Evolutionary conservation across 2,888 invertebrate genomes (phyloP), one percentile per base, ranked within the genome.

Genomic region (Tachina fera): DNA sequence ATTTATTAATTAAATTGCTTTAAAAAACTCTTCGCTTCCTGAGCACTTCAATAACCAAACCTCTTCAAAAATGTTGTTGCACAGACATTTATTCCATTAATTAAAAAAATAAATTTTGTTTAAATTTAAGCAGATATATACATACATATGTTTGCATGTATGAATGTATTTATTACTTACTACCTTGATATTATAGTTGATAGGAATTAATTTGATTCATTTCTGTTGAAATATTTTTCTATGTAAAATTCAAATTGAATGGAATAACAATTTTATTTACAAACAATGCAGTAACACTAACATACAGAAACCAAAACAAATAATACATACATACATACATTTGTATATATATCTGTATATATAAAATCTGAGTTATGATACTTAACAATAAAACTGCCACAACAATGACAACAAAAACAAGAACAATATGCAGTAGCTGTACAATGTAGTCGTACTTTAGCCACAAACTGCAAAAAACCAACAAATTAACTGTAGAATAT

Each of bases 401-500:
- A 65, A 60, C 58, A 60, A 43, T 60, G 56, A 56, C 72, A 63
- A 63, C 49, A 82, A 43, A 58, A 65, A 65, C 16, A 49, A 58
- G 45, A 58, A n/a, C 39, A 31, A 31, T 31, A 4, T 31, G 31
- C 31, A 31, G 31, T 6, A 31, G 6, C 31, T 31, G 1, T 6
- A 31, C 31, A 31, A 31, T 31, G 31, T n/a, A n/a, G n/a, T n/a
- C n/a, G n/a, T 67, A 65, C 41, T 31, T 31, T 31, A 3, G 22
- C 41, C 72, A 58, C 51, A 67, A 74, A 43, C 53, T 49, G 43
- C 47, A 67, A 19, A 61, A 77, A 70, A 67, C 14, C 56, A 77
- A 74, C 70, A 85, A 85, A 85, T 81, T 72, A 85, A 85, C 84
- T 77, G 74, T 74, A 63, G 81, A 81, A 85, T 85, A 58, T 85